These are phyloP conservation scores for Progne subis DNA, from an alignment of 2,113 vertebrate genomes.

Conservation along the genomic window DNA sequence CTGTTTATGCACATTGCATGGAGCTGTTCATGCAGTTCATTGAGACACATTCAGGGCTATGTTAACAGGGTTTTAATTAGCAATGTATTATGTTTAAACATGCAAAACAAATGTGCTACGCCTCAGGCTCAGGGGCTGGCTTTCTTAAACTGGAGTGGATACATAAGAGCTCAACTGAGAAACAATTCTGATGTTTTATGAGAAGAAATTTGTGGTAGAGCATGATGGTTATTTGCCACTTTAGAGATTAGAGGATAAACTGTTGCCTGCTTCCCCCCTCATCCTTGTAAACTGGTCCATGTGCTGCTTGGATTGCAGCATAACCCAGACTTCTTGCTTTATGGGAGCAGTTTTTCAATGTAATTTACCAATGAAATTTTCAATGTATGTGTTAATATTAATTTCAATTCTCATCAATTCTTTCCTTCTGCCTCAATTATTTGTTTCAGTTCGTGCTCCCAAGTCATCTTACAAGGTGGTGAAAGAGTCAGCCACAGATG, in stretches of 20 bases:
- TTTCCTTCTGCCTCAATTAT: background rate
- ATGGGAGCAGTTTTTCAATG: background rate
- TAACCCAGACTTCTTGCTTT: background rate
- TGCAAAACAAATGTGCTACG: background rate
- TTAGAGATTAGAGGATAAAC: background rate
- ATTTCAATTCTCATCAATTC: background rate
- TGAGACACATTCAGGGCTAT: background rate
- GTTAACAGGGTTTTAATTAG: background rate
- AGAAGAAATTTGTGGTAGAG: background rate
- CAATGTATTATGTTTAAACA: background rate
- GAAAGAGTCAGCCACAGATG: constrained; percentile 91
- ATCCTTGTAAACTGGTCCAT: background rate
- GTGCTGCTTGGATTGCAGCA: background rate
- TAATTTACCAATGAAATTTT: background rate
- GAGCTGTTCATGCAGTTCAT: background rate
- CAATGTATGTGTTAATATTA: background rate
- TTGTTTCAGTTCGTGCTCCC: constrained; percentile 61
- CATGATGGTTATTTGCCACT: background rate
- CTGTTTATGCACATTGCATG: background rate
- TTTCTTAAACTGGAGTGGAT: background rate
- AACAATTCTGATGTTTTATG: background rate
- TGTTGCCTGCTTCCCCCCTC: background rate
- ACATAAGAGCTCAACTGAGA: background rate
- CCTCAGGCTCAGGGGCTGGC: background rate
- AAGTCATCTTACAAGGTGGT: constrained; percentile 82